These are phyloP conservation scores for Encarsia formosa DNA, from an alignment of 2,888 invertebrate species.

Conservation along the genomic window DNA sequence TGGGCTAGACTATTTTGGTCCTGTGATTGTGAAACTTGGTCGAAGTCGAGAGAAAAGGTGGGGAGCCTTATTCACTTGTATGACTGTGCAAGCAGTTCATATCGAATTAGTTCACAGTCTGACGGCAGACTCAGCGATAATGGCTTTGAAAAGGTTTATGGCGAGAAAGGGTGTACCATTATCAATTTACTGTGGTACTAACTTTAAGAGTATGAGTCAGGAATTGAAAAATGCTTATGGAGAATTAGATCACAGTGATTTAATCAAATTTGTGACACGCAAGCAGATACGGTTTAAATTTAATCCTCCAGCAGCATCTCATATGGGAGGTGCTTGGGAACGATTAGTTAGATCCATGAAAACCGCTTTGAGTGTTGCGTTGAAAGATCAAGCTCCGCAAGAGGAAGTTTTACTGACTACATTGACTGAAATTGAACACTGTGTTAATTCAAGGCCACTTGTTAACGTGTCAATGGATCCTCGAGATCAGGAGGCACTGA, in stretches of 20 bases:
- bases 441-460: neutral
- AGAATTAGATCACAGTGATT: neutral
- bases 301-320: too few species aligned
- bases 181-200: too few species aligned
- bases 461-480: neutral
- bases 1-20: neutral
- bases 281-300: slow-evolving; percentile 2
- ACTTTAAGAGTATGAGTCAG: neutral
- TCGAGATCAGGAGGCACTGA: neutral
- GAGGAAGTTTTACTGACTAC: neutral
- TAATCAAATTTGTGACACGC: neutral
- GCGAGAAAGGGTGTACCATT: too few species aligned
- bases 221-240: neutral
- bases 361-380: too few species aligned
- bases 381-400: neutral
- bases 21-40: neutral
- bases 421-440: neutral
- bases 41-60: neutral
- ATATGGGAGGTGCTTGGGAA: too few species aligned
- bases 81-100: too few species aligned
- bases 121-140: neutral
- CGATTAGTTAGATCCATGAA: neutral
- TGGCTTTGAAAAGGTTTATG: slow-evolving; percentile 1
- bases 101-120: too few species aligned
- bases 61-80: too few species aligned